Conservation (phyloP, 30 jellyfish, hydroid and myxozoan genomes). For the Aurelia coerulea region DNA sequence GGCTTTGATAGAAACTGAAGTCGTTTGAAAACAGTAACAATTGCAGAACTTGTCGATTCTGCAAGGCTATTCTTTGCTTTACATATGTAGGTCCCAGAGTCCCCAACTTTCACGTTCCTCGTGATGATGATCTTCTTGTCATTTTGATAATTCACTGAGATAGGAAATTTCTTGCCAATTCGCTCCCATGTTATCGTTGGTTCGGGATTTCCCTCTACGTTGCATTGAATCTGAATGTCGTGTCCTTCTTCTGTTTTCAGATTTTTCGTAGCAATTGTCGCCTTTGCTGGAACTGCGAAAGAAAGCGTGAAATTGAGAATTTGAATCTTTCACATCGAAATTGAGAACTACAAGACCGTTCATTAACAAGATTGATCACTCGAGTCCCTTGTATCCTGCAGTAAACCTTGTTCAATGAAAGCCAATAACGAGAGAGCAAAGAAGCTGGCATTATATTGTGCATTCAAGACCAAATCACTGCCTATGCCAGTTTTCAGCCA, state of each 20-base stretch:
- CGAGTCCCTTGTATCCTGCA: too few relatives aligned
- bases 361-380: too few relatives aligned
- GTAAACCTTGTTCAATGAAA: too few relatives aligned
- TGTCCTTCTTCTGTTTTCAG: slow-evolving; percentile 19
- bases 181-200: slow-evolving; percentile 26
- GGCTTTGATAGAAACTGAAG: neutral
- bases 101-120: neutral
- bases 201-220: slow-evolving; percentile 22
- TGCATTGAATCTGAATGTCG: slow-evolving; percentile 11
- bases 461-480: too few relatives aligned
- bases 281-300: slow-evolving; percentile 16
- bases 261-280: neutral
- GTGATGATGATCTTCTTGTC: neutral
- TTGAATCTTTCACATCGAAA: too few relatives aligned
- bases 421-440: too few relatives aligned
- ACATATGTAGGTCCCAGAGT: slow-evolving; percentile 5
- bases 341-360: too few relatives aligned
- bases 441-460: too few relatives aligned
- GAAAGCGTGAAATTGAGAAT: neutral
- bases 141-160: neutral
- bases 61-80: slow-evolving; percentile 8
- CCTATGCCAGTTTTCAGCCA: too few relatives aligned
- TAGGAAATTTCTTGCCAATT: slow-evolving; percentile 1
- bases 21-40: neutral
- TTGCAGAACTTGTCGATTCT: neutral